phyloP scores from a whole-genome alignment of 2,797 vertebrate species.

The Bovichtus variegatus region DNA sequence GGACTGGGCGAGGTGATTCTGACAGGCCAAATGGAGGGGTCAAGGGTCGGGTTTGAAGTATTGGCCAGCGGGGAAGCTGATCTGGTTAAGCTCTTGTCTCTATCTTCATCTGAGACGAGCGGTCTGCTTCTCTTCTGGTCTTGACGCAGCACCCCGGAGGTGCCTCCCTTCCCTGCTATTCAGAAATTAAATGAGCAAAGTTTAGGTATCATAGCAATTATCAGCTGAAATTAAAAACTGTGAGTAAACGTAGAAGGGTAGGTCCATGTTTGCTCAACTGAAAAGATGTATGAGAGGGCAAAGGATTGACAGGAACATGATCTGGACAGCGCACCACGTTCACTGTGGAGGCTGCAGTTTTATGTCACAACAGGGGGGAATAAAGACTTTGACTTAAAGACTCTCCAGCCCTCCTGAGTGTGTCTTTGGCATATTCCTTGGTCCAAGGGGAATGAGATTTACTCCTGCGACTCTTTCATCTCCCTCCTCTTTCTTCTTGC shows the following conservation, averaged over 20 bases:
- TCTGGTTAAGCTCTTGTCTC: constrained; percentile 60
- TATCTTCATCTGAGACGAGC: constrained; percentile 56
- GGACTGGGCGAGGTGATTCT: constrained; percentile 56
- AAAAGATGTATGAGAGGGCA: constrained; percentile 25
- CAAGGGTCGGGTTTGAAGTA: constrained; percentile 74
- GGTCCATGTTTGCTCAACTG: constrained; percentile 35
- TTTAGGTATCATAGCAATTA: constrained; percentile 46
- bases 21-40: constrained; percentile 58
- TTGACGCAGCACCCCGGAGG: constrained; percentile 4
- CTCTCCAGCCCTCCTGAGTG: constrained; percentile 27
- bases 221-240: constrained; percentile 56
- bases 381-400: constrained; percentile 40
- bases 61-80: constrained; percentile 55
- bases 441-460: constrained; percentile 45
- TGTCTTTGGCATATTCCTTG: constrained; percentile 33
- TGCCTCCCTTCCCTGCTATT: constrained; percentile 8
- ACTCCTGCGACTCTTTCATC: constrained; percentile 45
- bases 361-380: constrained; percentile 29
- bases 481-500: constrained; percentile 16
- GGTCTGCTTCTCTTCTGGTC: constrained; percentile 21
- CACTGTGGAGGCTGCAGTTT: constrained; percentile 14
- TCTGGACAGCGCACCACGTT: background rate
- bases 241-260: background rate
- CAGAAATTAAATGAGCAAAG: constrained; percentile 20
- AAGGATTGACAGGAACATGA: constrained; percentile 42